Conservation (phyloP, 2,888 invertebrate genomes). For the Leptinotarsa tumamoca region DNA sequence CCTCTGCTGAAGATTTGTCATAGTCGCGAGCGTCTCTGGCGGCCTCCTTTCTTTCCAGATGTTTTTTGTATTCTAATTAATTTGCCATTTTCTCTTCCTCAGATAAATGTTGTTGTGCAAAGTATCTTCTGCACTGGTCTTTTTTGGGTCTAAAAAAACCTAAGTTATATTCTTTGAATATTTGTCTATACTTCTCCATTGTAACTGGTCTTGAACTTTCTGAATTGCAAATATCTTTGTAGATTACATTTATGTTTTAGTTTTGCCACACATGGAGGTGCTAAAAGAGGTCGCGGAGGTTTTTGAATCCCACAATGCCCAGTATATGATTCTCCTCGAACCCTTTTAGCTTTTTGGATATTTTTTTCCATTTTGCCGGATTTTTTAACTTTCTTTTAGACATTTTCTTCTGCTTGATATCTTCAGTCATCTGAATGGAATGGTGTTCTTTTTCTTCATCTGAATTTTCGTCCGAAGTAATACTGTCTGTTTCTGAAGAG, state of each 20-base stretch:
- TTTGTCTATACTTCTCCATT: conserved; percentile 44
- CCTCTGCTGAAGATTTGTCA: conserved; percentile 23
- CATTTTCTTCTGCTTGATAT: conserved; percentile 1
- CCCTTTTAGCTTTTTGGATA: not conserved
- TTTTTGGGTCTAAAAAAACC: too few species aligned
- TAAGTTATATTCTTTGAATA: conserved; percentile 38
- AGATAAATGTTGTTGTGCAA: too few species aligned
- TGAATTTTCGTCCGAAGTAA: conserved; percentile 16
- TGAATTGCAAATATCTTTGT: conserved; percentile 26
- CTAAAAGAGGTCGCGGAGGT: too few species aligned
- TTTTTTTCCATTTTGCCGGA: not conserved
- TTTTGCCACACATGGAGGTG: too few species aligned
- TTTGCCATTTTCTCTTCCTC: too few species aligned
- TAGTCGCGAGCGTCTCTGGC: conserved; percentile 39
- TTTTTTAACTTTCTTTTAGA: conserved; percentile 15
- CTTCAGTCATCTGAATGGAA: not conserved
- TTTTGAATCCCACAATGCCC: too few species aligned
- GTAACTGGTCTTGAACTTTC: conserved; percentile 37
- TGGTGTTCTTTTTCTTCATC: conserved; percentile 8
- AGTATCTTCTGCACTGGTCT: too few species aligned
- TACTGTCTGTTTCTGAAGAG: conserved; percentile 18
- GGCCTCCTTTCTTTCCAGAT: conserved; percentile 34
- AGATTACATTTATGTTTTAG: too few species aligned
- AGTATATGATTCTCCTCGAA: too few species aligned
- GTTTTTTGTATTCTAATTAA: too few species aligned